phyloP scores from a whole-genome alignment of 1,140 invertebrate genomes.

The Matsumurasca onukii region DNA sequence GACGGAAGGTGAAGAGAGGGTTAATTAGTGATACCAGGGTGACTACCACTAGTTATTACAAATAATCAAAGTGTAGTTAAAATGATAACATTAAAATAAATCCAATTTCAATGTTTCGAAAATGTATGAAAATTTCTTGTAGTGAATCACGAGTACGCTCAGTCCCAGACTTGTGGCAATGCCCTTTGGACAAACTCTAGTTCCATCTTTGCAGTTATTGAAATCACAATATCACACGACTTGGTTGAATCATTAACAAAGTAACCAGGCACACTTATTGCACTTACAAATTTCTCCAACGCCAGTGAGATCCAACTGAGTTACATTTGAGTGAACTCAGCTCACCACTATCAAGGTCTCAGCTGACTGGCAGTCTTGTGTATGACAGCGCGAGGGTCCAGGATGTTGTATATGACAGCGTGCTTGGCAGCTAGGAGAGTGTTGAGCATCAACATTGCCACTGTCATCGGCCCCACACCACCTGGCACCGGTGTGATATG shows the following conservation, averaged over 20 bases:
- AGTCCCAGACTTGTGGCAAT: neutral
- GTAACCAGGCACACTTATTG: neutral
- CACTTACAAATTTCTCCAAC: neutral
- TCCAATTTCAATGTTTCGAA: too few relatives aligned
- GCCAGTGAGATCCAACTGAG: neutral
- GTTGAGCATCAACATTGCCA: constrained; percentile 86
- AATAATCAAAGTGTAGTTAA: too few relatives aligned
- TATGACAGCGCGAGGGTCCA: constrained; percentile 38
- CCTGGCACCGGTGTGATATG: constrained; percentile 84
- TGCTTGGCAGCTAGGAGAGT: constrained; percentile 68
- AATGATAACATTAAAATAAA: too few relatives aligned
- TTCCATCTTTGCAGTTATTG: neutral
- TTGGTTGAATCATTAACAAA: neutral
- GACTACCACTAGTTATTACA: too few relatives aligned
- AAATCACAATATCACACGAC: neutral
- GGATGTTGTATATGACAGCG: constrained; percentile 38
- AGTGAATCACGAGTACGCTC: too few relatives aligned
- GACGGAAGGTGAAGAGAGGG: too few relatives aligned
- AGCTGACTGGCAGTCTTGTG: constrained; percentile 39
- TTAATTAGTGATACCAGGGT: too few relatives aligned
- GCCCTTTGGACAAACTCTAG: neutral
- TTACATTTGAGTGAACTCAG: neutral
- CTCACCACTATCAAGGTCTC: constrained; percentile 28
- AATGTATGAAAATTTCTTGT: too few relatives aligned
- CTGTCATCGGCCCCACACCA: constrained; percentile 88